A percentile compares a stretch with the other conserved stretches of the same genome.
These are phyloP conservation scores for Austrofundulus limnaeus DNA, from an alignment of 2,113 vertebrate species.

Conservation along the genomic window DNA sequence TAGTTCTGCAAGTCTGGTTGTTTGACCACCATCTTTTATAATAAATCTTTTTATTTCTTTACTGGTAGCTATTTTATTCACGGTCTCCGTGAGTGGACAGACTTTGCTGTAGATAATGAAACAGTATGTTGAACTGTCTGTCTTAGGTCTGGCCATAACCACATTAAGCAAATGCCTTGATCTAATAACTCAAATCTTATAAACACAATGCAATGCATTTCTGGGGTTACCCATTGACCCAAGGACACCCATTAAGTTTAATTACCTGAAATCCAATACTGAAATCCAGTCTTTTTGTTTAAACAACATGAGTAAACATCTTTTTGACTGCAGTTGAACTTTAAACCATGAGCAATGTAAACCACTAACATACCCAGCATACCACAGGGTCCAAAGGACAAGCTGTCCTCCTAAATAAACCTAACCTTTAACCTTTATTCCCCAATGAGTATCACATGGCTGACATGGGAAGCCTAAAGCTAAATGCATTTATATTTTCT, in stretches of 20 bases:
- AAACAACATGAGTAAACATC: conserved; percentile 35
- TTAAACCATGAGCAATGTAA: conserved; percentile 27
- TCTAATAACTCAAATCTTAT: conserved; percentile 10
- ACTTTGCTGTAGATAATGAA: not conserved
- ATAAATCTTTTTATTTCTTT: not conserved
- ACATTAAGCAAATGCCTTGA: conserved; percentile 10
- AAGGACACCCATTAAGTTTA: conserved; percentile 6
- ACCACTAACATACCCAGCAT: conserved; percentile 49
- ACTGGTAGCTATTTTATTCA: not conserved
- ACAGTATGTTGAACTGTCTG: not conserved
- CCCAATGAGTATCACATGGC: conserved; percentile 30
- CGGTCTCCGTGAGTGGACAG: not conserved
- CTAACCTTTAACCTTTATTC: conserved; percentile 44
- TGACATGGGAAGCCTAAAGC: conserved; percentile 3
- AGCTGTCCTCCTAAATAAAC: conserved; percentile 29
- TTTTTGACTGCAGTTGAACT: conserved; percentile 27
- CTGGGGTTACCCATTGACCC: conserved; percentile 9
- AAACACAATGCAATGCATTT: not conserved
- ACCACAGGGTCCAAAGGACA: conserved; percentile 46
- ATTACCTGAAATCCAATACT: conserved; percentile 41
- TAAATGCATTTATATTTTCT: conserved; percentile 12
- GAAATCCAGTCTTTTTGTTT: conserved; percentile 39
- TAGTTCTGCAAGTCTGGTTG: not conserved
- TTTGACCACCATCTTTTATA: conserved; percentile 24
- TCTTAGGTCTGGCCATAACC: not conserved